phyloP scores from a whole-genome alignment of 2,888 invertebrate genomes.

The Alsophila aescularia region DNA sequence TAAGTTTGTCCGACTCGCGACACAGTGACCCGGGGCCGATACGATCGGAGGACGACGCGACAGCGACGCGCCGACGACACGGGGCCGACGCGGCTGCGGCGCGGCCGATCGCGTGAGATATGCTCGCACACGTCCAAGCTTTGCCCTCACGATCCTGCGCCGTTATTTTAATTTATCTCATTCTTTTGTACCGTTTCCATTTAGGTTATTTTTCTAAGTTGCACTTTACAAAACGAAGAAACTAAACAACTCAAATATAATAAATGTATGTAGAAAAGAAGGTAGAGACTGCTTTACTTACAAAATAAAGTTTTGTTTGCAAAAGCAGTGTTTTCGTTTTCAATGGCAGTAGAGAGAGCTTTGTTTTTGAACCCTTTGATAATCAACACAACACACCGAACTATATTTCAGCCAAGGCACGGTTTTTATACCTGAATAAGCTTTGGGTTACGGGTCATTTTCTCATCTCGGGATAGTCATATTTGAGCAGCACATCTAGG shows the following conservation, averaged over 20 bases:
- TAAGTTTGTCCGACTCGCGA: constrained; percentile 52
- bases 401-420: too few species aligned
- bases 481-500: too few species aligned
- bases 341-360: neutral
- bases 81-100: constrained; percentile 34
- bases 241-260: too few species aligned
- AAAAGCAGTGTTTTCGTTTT: too few species aligned
- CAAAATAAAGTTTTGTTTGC: too few species aligned
- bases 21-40: constrained; percentile 65
- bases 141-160: constrained; percentile 56
- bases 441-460: too few species aligned
- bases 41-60: constrained; percentile 56
- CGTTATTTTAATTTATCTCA: constrained; percentile 57
- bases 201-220: constrained; percentile 1
- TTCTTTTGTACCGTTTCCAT: constrained; percentile 11
- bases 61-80: constrained; percentile 22
- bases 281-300: too few species aligned
- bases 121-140: constrained; percentile 59
- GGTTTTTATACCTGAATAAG: too few species aligned
- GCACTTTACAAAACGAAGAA: neutral
- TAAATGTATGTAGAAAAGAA: too few species aligned
- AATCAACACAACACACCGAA: too few species aligned
- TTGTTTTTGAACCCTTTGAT: too few species aligned
- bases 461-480: too few species aligned
- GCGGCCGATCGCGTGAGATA: constrained; percentile 71